A percentile compares a stretch with the other conserved stretches of the same genome.
Conservation (phyloP, 2,113 vertebrate genomes). For the Cheirogaleus medius region DNA sequence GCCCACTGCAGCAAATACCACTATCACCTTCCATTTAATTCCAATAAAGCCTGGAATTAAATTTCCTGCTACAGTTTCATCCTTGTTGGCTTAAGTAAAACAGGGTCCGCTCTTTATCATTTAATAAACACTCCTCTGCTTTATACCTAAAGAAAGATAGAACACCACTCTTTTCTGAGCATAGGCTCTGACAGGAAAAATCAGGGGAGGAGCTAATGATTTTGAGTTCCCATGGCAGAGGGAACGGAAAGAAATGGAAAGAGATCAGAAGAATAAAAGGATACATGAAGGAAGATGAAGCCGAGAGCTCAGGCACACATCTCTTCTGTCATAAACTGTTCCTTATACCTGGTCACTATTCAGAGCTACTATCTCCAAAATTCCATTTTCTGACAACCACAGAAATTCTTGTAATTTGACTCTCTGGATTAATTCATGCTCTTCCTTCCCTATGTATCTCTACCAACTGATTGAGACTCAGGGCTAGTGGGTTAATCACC, state of each 20-base stretch:
- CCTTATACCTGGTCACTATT: background rate
- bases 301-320: background rate
- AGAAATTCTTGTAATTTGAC: background rate
- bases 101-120: background rate
- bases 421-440: background rate
- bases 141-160: background rate
- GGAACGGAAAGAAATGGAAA: background rate
- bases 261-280: background rate
- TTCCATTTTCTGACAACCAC: background rate
- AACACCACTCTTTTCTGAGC: background rate
- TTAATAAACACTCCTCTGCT: background rate
- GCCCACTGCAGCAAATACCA: background rate
- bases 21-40: background rate
- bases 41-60: background rate
- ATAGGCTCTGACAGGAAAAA: background rate
- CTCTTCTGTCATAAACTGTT: background rate
- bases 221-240: background rate
- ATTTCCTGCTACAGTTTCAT: background rate
- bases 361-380: background rate
- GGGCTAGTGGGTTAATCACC: background rate
- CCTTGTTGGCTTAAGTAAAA: background rate
- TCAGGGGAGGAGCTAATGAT: background rate
- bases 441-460: background rate
- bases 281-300: background rate
- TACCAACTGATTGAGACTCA: background rate